Base-by-base conservation (phyloP, 2,113 vertebrate species). In the Cyphomyrus discorhynchus region DNA sequence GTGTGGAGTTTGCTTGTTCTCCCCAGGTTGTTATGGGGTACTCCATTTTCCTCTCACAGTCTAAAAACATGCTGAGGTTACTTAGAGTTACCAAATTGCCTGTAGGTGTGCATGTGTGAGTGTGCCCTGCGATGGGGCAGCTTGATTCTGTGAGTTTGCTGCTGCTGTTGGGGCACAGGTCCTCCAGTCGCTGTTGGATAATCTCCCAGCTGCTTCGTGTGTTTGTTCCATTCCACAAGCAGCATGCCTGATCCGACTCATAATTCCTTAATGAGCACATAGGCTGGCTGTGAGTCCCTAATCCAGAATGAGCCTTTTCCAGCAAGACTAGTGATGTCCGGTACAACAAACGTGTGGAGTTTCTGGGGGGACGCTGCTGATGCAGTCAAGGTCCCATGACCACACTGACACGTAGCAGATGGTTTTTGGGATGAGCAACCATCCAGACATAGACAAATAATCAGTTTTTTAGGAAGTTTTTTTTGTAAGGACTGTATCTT, bases 121-220 rank as follows among this genome's bases (percentile, higher is more conserved):
- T 62, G 24, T 66, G n/a, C 8, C 58, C 58, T 66, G 58, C 9
- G 9, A 10, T 66, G 58, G n/a, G n/a, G 9, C 9, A 0, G 58
- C 58, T 56, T 56, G 5, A 7, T 56, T 21, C 91, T 88, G 2
- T 15, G 70, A 88, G 19, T 62, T 89, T 91, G 89, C 90, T 88
- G 90, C 91, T 83, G 91, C 88, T 90, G 90, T 47, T 47, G 92
- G 31, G 10, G 3, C 3, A 27, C 66, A 19, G 70, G 31, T 77
- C 31, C 70, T 17, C 15, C 27, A 39, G 35, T 17, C 2, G 0
- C 15, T 19, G 11, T 39, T 19, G 35, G 31, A 39, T 5, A 39
- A 39, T 80, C 31, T 39, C 62, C 70, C 70, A 17, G 31, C 13
- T 77, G 70, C 35, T 77, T 5, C 0, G 15, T 77, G 70, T 19